These are phyloP conservation scores for Cyclura pinguis DNA, from an alignment of 2,797 vertebrate species.

Conservation along the genomic window DNA sequence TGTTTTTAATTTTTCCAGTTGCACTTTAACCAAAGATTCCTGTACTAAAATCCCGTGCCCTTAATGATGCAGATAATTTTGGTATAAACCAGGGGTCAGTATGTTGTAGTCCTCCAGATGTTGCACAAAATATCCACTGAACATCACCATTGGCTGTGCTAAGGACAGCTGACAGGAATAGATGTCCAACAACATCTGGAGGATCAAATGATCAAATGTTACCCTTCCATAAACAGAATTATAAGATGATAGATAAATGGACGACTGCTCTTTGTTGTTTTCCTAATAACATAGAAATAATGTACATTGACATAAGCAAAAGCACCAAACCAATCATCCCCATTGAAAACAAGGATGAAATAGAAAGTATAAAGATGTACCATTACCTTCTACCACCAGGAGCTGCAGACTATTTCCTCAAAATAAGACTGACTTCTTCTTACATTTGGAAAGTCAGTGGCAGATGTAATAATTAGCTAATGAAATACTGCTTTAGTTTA, in stretches of 20 bases:
- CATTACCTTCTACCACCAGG: too few relatives aligned
- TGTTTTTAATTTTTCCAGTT: neutral
- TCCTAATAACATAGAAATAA: neutral
- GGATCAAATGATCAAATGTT: too few relatives aligned
- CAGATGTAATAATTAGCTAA: too few relatives aligned
- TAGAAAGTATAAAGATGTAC: too few relatives aligned
- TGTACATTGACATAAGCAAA: too few relatives aligned
- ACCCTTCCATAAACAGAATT: neutral
- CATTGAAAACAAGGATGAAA: too few relatives aligned
- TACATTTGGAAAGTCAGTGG: too few relatives aligned
- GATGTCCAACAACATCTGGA: neutral
- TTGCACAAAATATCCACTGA: neutral
- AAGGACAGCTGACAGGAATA: neutral
- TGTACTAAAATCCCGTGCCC: neutral
- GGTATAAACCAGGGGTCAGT: neutral
- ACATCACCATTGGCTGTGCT: neutral
- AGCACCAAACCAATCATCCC: too few relatives aligned
- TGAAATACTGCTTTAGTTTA: too few relatives aligned
- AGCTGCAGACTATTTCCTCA: too few relatives aligned
- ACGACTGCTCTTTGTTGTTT: neutral
- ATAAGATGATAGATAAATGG: neutral
- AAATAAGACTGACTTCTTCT: too few relatives aligned
- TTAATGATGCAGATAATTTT: neutral
- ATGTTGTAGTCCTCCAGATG: neutral
- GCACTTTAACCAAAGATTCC: neutral